Conservation (phyloP, 2,888 invertebrate genomes). For the Cerceris rybyensis region DNA sequence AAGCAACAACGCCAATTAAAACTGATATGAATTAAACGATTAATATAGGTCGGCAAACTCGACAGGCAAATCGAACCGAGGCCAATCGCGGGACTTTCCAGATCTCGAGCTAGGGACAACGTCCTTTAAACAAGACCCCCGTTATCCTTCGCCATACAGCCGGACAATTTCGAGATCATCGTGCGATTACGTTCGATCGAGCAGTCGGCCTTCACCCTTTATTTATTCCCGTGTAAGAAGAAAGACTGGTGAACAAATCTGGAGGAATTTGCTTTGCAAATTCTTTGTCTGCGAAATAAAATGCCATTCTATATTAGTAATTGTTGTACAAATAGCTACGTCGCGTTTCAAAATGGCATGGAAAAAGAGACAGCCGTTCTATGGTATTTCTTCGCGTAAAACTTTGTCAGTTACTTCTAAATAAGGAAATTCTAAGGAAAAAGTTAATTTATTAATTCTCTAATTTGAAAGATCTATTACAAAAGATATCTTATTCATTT, state of each 20-base stretch:
- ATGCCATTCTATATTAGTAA: not conserved
- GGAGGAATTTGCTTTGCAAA: not conserved
- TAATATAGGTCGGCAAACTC: conserved; percentile 22
- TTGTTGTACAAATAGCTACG: not conserved
- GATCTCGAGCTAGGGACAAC: conserved; percentile 14
- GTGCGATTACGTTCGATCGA: conserved; percentile 28
- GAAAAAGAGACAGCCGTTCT: not conserved
- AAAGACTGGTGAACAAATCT: not conserved
- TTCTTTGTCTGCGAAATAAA: not conserved
- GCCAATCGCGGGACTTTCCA: conserved; percentile 8
- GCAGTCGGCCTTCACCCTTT: conserved; percentile 29
- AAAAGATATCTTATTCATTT: no score
- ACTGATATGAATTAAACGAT: conserved; percentile 5
- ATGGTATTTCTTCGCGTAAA: no score
- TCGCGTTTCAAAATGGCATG: not conserved
- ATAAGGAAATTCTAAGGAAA: no score
- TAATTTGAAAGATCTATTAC: no score
- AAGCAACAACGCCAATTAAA: not conserved
- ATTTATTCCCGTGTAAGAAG: not conserved
- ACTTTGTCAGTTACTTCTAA: no score
- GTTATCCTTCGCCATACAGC: conserved; percentile 30
- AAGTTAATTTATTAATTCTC: no score
- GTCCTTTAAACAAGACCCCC: conserved; percentile 22
- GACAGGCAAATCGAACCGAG: conserved; percentile 8
- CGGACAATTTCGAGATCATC: conserved; percentile 31